These are phyloP conservation scores for Mycogona germanica DNA, from an alignment of 2,888 invertebrate species.

Conservation along the genomic window DNA sequence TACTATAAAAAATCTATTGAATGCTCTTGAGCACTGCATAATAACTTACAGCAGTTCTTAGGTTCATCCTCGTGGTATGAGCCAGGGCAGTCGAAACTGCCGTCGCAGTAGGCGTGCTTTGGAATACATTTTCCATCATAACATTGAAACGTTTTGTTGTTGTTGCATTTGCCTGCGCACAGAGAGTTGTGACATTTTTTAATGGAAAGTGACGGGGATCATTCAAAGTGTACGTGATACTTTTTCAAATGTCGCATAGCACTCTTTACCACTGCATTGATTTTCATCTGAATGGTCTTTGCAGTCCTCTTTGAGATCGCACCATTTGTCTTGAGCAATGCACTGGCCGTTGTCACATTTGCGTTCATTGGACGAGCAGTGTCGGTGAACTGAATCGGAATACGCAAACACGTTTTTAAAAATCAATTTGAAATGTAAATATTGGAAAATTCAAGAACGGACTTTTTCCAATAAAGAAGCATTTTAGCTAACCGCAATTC, in stretches of 20 bases:
- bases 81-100: slow-evolving; percentile 27
- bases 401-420: too few relatives aligned
- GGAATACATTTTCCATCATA: slow-evolving; percentile 30
- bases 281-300: slow-evolving; percentile 24
- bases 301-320: slow-evolving; percentile 32
- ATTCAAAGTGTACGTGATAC: neutral
- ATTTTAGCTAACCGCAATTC: slow-evolving; percentile 31
- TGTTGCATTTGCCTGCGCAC: slow-evolving; percentile 24
- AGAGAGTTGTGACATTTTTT: neutral
- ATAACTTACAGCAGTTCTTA: slow-evolving; percentile 22
- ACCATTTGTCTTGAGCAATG: slow-evolving; percentile 27
- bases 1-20: too few relatives aligned
- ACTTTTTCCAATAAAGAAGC: too few relatives aligned
- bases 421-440: too few relatives aligned
- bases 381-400: slow-evolving; percentile 15
- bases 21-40: too few relatives aligned
- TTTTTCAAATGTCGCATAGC: neutral
- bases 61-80: slow-evolving; percentile 28
- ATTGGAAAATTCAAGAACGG: too few relatives aligned
- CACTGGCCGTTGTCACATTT: slow-evolving; percentile 32
- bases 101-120: slow-evolving; percentile 26
- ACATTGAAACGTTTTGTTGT: slow-evolving; percentile 27
- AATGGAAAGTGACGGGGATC: slow-evolving; percentile 5
- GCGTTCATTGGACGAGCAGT: slow-evolving; percentile 23
- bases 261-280: slow-evolving; percentile 23